phyloP scores from a whole-genome alignment of 2,113 vertebrate genomes.

The Nanorana parkeri region DNA sequence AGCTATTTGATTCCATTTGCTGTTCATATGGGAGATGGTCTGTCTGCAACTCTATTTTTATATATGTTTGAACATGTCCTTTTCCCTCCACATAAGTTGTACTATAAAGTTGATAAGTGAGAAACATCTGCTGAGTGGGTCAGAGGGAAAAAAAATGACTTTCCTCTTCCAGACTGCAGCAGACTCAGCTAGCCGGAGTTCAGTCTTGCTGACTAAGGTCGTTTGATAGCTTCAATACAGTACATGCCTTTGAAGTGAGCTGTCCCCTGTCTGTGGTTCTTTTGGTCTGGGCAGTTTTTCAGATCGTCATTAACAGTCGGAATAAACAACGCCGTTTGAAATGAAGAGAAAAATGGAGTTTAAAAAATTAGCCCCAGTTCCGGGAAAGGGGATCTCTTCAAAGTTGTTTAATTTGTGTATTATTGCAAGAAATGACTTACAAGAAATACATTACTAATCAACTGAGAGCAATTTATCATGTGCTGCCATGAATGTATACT shows the following conservation, averaged over 20 bases:
- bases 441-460: conserved; percentile 5
- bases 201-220: conserved; percentile 47
- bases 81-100: conserved; percentile 8
- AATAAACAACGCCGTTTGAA: conserved; percentile 46
- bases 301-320: conserved; percentile 50
- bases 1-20: too few relatives aligned
- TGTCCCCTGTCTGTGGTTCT: conserved; percentile 38
- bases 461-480: background rate
- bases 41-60: background rate
- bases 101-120: conserved; percentile 27
- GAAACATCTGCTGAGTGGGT: conserved; percentile 52
- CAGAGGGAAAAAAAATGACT: conserved; percentile 37
- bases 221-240: conserved; percentile 45
- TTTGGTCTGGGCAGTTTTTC: conserved; percentile 43
- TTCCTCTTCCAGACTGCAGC: conserved; percentile 24
- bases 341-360: background rate
- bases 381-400: conserved; percentile 17
- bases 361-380: conserved; percentile 8
- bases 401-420: conserved; percentile 3
- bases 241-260: conserved; percentile 51
- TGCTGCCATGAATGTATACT: background rate
- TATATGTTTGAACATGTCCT: background rate
- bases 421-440: conserved; percentile 17
- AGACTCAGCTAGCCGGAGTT: background rate
- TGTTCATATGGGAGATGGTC: too few relatives aligned